Percentiles rank a stretch among this genome's conserved stretches.
phyloP scores from a whole-genome alignment of 35 echinoderm and acorn worm species.

The Chiridota heheva region DNA sequence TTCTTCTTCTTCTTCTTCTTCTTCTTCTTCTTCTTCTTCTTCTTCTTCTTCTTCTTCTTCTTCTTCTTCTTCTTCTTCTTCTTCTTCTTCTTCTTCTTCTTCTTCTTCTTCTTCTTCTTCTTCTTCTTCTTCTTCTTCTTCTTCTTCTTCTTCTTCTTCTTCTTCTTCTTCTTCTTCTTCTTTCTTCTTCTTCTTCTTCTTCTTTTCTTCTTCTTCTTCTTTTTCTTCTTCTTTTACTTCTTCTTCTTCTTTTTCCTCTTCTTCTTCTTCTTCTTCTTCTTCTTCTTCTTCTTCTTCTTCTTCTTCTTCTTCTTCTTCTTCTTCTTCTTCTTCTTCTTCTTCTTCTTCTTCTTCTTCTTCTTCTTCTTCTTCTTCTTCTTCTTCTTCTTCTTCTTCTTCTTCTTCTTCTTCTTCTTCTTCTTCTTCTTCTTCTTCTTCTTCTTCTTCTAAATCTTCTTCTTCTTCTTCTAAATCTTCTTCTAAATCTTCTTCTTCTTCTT shows the following conservation, averaged over 20 bases:
- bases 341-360: slow-evolving; percentile 8
- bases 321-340: slow-evolving; percentile 5
- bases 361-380: slow-evolving; percentile 2
- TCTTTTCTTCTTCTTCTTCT: slow-evolving; percentile 2
- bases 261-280: slow-evolving; percentile 8
- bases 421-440: neutral
- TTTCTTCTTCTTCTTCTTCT: slow-evolving; percentile 5
- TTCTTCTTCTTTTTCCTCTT: neutral
- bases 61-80: neutral
- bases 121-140: slow-evolving; percentile 5
- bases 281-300: slow-evolving; percentile 8
- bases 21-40: slow-evolving; percentile 5
- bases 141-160: slow-evolving; percentile 8
- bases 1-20: slow-evolving; percentile 9
- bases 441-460: too few species aligned
- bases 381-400: slow-evolving; percentile 8
- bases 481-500: too few species aligned
- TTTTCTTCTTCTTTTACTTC: too few species aligned
- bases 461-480: too few species aligned
- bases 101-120: slow-evolving; percentile 2
- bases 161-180: slow-evolving; percentile 8
- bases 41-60: neutral
- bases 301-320: slow-evolving; percentile 2
- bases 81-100: slow-evolving; percentile 8
- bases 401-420: neutral